phyloP scores from a whole-genome alignment of 2,113 vertebrate genomes.

The Dermatemys mawii region DNA sequence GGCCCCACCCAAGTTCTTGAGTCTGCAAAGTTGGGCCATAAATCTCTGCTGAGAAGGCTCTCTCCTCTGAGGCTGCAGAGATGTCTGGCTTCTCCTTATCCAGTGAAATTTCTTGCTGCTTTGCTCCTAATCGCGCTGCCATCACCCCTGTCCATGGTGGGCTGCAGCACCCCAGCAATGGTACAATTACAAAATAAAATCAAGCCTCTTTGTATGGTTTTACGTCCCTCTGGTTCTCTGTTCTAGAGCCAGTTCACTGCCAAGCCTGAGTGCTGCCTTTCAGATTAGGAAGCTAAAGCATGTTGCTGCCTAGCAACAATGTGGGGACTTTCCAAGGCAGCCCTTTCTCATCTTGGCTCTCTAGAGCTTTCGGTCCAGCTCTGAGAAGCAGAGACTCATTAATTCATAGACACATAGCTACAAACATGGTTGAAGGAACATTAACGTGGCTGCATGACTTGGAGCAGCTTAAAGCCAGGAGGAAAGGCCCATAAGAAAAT shows the following conservation, averaged over 20 bases:
- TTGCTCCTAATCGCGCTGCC: background rate
- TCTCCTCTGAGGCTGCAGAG: background rate
- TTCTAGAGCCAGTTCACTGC: background rate
- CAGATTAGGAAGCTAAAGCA: background rate
- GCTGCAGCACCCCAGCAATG: background rate
- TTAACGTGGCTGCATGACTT: background rate
- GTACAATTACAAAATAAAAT: background rate
- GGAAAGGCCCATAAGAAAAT: background rate
- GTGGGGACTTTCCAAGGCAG: constrained; percentile 36
- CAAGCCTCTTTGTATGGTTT: constrained; percentile 19
- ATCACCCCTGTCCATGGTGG: background rate
- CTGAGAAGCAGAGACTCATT: constrained; percentile 18
- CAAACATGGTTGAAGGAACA: constrained; percentile 30
- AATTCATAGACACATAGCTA: constrained; percentile 37
- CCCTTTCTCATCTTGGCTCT: constrained; percentile 52
- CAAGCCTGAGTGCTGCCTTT: constrained; percentile 8
- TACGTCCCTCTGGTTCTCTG: background rate
- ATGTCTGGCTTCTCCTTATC: background rate
- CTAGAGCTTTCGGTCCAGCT: constrained; percentile 27
- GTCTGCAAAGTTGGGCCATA: background rate
- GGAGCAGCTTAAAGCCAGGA: constrained; percentile 9
- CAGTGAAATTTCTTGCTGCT: constrained; percentile 22
- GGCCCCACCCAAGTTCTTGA: background rate
- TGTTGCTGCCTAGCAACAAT: constrained; percentile 49
- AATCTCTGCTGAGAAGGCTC: background rate